Evolutionary conservation across 2,113 vertebrate genomes (phyloP), one percentile per base, ranked within the genome.

Genomic region (Serinus canaria): DNA sequence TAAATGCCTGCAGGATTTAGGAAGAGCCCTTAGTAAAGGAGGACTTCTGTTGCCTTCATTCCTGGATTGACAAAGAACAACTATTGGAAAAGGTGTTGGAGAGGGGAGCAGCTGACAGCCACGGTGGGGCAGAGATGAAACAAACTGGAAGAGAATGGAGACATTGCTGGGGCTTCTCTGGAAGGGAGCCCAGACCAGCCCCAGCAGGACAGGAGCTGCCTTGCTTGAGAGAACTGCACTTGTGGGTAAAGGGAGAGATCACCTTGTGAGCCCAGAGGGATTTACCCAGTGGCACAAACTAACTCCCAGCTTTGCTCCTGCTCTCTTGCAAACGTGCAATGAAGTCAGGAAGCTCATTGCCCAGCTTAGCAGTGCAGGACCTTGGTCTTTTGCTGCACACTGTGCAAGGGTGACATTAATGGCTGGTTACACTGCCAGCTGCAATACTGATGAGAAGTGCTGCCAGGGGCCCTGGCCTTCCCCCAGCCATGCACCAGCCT

Each of bases 211-310:
- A 46, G 28, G 59, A 49, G 3, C 15, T 1, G 1, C 5, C 28
- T 22, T 11, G n/a, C 3, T 1, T 5, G 4, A 9, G 27, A 94
- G 17, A 82, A 11, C 30, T 53, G 24, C 0, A 0, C 33, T 13
- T n/a, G 49, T 33, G 46, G 62, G 20, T 6, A 10, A 17, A n/a
- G 25, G 27, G 6, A 35, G 4, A 55, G 9, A 18, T 35, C 56
- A 10, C 10, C 5, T 7, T 22, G 24, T 1, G 6, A 59, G 20
- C 50, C 37, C 66, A 68, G 25, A 31, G 18, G 30, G 37, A 20
- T 68, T n/a, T 18, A 73, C 9, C 7, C 46, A 31, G 43, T 0
- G 0, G 27, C 69, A 72, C 33, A 52, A 22, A 70, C 7, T 19
- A 24, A 64, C 35, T 70, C 44, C 25, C 30, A 37, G 41, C 33